phyloP scores from a whole-genome alignment of 2,113 vertebrate genomes.

The Girardinichthys multiradiatus region DNA sequence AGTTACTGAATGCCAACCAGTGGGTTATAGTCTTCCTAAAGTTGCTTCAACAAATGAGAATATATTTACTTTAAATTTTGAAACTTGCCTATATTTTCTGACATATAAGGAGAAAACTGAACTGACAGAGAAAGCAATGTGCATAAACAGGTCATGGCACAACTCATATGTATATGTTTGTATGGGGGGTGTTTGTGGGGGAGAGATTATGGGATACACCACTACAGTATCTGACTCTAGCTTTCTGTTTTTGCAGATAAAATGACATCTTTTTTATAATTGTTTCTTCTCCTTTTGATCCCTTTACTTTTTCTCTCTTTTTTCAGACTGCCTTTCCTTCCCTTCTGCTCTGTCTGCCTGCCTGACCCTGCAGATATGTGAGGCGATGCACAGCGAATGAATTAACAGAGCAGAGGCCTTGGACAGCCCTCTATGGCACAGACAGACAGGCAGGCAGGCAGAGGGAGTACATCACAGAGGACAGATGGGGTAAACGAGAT shows the following conservation, averaged over 20 bases:
- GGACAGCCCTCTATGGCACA: conserved; percentile 64
- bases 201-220: conserved; percentile 53
- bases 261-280: conserved; percentile 47
- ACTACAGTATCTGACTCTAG: conserved; percentile 56
- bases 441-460: conserved; percentile 52
- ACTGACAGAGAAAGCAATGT: conserved; percentile 46
- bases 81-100: not conserved
- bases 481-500: conserved; percentile 24
- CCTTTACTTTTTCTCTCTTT: not conserved
- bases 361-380: conserved; percentile 74
- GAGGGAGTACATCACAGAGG: conserved; percentile 27
- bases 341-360: conserved; percentile 46
- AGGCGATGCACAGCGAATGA: conserved; percentile 74
- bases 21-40: not conserved
- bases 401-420: conserved; percentile 70
- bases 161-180: conserved; percentile 10
- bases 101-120: conserved; percentile 15
- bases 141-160: conserved; percentile 54
- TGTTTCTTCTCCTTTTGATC: not conserved
- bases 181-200: conserved; percentile 22
- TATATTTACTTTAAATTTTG: not conserved
- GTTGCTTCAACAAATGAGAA: not conserved
- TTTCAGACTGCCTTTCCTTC: conserved; percentile 36
- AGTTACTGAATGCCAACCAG: not conserved
- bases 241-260: conserved; percentile 73